Evolutionary conservation across 2,113 vertebrate genomes (phyloP).

Genomic region (Trematocara stigmaticum): DNA sequence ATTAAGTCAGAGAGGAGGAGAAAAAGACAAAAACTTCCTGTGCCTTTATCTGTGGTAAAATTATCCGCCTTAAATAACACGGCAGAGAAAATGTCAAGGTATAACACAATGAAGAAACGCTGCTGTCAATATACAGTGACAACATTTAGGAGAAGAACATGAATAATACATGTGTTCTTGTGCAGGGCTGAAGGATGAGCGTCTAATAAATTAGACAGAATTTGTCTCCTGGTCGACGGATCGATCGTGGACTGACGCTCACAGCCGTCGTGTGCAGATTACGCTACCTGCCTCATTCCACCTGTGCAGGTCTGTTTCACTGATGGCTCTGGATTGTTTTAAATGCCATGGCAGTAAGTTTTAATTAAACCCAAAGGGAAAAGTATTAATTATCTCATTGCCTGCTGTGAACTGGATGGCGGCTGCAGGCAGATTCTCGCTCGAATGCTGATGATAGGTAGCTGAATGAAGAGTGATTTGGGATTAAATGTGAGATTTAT

Average conservation of each 20-base stretch:
- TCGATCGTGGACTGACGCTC: slow-evolving; percentile 14
- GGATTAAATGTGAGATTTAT: slow-evolving; percentile 38
- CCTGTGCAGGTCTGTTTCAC: slow-evolving; percentile 26
- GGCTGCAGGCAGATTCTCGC: slow-evolving; percentile 43
- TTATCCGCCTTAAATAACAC: slow-evolving; percentile 3
- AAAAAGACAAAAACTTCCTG: slow-evolving; percentile 3
- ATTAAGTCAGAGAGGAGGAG: slow-evolving; percentile 19
- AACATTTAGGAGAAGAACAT: background rate
- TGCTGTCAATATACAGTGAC: background rate
- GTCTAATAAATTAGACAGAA: background rate
- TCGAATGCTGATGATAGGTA: slow-evolving; percentile 54
- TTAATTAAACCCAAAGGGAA: slow-evolving; percentile 76
- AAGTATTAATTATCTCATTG: slow-evolving; percentile 68
- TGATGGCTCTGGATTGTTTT: slow-evolving; percentile 17
- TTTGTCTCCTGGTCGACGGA: slow-evolving; percentile 5
- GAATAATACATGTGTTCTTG: background rate
- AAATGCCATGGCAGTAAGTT: slow-evolving; percentile 58
- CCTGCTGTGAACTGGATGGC: slow-evolving; percentile 47
- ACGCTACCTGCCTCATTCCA: slow-evolving; percentile 40
- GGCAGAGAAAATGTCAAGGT: slow-evolving; percentile 22
- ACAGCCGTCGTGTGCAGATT: background rate
- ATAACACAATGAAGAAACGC: background rate
- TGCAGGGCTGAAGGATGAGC: background rate
- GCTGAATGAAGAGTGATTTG: slow-evolving; percentile 28
- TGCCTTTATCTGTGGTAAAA: background rate